Conservation (phyloP, 2,888 invertebrate species). For the Candidula unifasciata region DNA sequence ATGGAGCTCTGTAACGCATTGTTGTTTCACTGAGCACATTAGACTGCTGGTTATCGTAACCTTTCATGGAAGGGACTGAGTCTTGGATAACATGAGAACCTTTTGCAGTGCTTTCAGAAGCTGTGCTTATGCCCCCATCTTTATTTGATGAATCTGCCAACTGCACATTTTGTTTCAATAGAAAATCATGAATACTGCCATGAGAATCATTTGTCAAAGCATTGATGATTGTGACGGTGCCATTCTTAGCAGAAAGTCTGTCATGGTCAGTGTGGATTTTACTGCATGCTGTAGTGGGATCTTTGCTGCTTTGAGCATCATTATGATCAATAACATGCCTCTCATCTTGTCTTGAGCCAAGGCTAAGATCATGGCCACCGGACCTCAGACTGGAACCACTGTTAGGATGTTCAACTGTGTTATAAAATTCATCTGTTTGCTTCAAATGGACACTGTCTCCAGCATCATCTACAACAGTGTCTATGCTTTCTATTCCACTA, state of each 20-base stretch:
- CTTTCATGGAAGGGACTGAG: slow-evolving; percentile 60
- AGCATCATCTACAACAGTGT: slow-evolving; percentile 50
- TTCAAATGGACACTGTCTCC: not conserved
- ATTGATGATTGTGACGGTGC: not conserved
- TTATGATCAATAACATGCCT: slow-evolving; percentile 38
- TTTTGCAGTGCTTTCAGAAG: too few relatives aligned
- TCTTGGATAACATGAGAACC: too few relatives aligned
- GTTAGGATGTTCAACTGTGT: not conserved
- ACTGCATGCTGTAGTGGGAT: not conserved
- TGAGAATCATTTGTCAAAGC: not conserved
- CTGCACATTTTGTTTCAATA: not conserved
- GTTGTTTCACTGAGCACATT: slow-evolving; percentile 64
- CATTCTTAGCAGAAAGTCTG: not conserved
- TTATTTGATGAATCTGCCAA: slow-evolving; percentile 48
- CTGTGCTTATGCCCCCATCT: slow-evolving; percentile 54
- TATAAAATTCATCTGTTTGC: not conserved
- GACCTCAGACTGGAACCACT: slow-evolving; percentile 49
- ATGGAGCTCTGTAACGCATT: slow-evolving; percentile 64
- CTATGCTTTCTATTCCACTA: slow-evolving; percentile 65
- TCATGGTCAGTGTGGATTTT: not conserved
- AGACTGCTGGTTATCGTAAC: slow-evolving; percentile 64
- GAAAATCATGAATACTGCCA: not conserved
- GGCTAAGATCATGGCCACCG: too few relatives aligned
- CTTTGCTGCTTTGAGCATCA: slow-evolving; percentile 32
- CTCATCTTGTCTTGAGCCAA: slow-evolving; percentile 39